Evolutionary conservation across 2,888 invertebrate genomes (phyloP).

Genomic region (Diarsia brunnea): DNA sequence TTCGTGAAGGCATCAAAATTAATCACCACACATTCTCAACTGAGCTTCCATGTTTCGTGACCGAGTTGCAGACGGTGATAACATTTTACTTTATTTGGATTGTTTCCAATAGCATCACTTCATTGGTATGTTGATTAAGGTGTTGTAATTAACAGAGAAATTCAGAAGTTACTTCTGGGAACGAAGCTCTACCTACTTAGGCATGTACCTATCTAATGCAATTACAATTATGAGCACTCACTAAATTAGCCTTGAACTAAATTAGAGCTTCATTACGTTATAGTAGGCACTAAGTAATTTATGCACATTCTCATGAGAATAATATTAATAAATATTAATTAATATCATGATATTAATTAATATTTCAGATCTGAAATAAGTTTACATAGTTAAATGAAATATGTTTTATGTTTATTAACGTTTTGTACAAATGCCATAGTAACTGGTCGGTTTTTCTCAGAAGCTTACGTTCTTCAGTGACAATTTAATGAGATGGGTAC

Average conservation of each 20-base stretch:
- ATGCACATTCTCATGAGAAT: neutral
- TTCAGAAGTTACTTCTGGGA: constrained; percentile 2
- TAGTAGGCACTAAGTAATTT: neutral
- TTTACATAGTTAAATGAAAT: constrained; percentile 1
- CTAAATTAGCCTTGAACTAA: constrained; percentile 41
- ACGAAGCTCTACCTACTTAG: constrained; percentile 1
- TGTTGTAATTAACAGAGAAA: neutral
- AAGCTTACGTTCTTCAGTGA: neutral
- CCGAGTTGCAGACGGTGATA: neutral
- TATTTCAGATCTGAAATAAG: constrained; percentile 3
- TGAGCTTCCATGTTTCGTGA: neutral
- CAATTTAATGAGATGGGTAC: neutral
- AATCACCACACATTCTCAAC: constrained; percentile 1
- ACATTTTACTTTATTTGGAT: constrained; percentile 4
- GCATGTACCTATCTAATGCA: constrained; percentile 15
- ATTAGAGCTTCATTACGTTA: constrained; percentile 20
- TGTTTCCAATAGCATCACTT: neutral
- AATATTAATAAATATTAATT: too few relatives aligned
- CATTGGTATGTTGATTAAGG: neutral
- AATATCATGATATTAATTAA: constrained; percentile 19
- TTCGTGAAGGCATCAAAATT: constrained; percentile 5
- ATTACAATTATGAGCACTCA: constrained; percentile 33
- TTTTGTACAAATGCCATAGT: neutral
- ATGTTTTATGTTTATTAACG: neutral
- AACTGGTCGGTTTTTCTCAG: neutral